Percentiles rank a stretch among this genome's conserved stretches.
Conservation (phyloP, 1,140 invertebrate species). For the Macrostomum lignano region DNA sequence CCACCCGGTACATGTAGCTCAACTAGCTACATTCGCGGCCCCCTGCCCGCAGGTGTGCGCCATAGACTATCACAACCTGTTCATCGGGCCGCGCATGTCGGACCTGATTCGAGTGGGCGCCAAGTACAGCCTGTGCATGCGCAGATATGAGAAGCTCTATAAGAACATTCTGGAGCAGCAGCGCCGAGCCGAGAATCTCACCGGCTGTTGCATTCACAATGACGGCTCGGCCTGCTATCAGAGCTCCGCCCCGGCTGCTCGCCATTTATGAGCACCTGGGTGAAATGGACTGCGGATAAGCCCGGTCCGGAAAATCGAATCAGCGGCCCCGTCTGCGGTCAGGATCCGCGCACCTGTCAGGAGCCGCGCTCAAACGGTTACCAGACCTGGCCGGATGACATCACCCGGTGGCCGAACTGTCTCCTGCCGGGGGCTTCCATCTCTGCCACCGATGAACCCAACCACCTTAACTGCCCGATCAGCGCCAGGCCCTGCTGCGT, state of each 20-base stretch:
- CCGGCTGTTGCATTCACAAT: slow-evolving; percentile 38
- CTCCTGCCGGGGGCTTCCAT: too few species aligned
- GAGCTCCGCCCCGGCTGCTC: too few species aligned
- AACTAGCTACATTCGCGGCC: too few species aligned
- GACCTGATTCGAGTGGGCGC: slow-evolving; percentile 89
- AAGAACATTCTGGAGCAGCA: slow-evolving; percentile 47
- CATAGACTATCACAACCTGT: slow-evolving; percentile 3
- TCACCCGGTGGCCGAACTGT: slow-evolving; percentile 99
- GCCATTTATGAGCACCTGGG: too few species aligned
- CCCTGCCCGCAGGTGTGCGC: too few species aligned
- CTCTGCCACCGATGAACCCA: too few species aligned
- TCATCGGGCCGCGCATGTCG: slow-evolving; percentile 31
- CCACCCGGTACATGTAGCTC: too few species aligned
- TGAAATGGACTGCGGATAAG: too few species aligned
- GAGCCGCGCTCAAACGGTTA: slow-evolving; percentile 69
- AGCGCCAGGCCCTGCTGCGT: too few species aligned
- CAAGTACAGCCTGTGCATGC: slow-evolving; percentile 94
- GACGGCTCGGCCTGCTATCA: slow-evolving; percentile 93
- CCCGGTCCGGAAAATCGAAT: too few species aligned
- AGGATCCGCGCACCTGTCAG: slow-evolving; percentile 84
- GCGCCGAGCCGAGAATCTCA: too few species aligned
- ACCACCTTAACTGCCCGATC: too few species aligned
- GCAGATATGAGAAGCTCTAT: slow-evolving; percentile 58
- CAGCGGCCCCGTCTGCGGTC: slow-evolving; percentile 79
- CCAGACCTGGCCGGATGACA: slow-evolving; percentile 88